phyloP scores from a whole-genome alignment of 2,113 vertebrate genomes.

The Hippoglossus stenolepis region DNA sequence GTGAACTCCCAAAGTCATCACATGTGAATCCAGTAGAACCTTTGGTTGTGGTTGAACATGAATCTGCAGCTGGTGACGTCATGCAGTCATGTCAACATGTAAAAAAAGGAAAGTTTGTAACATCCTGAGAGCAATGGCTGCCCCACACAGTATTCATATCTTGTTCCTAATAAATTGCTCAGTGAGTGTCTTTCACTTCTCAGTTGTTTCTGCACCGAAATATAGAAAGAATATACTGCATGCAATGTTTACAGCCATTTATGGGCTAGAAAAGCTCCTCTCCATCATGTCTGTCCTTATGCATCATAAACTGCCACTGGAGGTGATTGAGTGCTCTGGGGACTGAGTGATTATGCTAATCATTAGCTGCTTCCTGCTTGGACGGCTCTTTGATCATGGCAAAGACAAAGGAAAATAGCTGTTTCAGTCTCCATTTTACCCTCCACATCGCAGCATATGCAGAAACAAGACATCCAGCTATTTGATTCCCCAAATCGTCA shows the following conservation, averaged over 20 bases:
- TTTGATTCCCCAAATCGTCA: constrained; percentile 31
- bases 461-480: constrained; percentile 54
- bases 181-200: not conserved
- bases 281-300: constrained; percentile 53
- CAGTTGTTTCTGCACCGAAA: not conserved
- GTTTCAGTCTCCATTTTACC: too few relatives aligned
- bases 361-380: constrained; percentile 59
- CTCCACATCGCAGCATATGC: not conserved
- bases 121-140: not conserved
- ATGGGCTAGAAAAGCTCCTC: constrained; percentile 37
- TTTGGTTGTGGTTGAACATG: not conserved
- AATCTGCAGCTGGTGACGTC: not conserved
- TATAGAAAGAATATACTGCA: not conserved
- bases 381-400: constrained; percentile 21
- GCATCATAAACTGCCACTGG: constrained; percentile 54
- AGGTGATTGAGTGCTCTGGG: constrained; percentile 56
- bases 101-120: not conserved
- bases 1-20: not conserved
- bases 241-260: constrained; percentile 54
- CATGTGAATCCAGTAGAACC: not conserved
- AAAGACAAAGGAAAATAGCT: too few relatives aligned
- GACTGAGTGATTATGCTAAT: constrained; percentile 69
- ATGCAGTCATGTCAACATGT: not conserved
- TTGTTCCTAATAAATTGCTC: not conserved
- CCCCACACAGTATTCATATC: not conserved